phyloP scores from a whole-genome alignment of 2,113 vertebrate genomes.

The Gallinago paraguaiae region DNA sequence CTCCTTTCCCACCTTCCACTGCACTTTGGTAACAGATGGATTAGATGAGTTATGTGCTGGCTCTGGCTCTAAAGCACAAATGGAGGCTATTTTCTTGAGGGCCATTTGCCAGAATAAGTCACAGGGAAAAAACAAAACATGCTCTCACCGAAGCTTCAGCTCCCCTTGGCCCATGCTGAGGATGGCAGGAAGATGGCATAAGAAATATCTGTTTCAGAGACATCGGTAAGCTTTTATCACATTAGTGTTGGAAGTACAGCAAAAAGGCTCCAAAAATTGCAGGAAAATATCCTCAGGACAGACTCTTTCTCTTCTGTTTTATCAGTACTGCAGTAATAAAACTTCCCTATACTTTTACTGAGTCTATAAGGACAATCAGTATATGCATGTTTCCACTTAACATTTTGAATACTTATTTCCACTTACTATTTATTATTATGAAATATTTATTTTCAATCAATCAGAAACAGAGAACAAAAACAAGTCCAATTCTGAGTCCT shows the following conservation, averaged over 20 bases:
- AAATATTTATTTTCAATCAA: background rate
- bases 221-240: background rate
- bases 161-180: background rate
- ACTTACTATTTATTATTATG: no score
- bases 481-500: background rate
- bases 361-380: background rate
- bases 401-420: background rate
- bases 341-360: background rate
- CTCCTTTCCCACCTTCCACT: background rate
- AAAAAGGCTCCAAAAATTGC: background rate
- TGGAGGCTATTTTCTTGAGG: background rate
- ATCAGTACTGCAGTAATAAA: background rate
- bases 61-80: background rate
- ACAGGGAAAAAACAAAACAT: accelerated
- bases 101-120: background rate
- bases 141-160: background rate
- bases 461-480: background rate
- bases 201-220: background rate
- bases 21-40: background rate
- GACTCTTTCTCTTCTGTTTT: background rate
- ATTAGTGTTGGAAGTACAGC: background rate
- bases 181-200: background rate
- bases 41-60: background rate
- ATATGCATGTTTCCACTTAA: background rate
- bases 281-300: background rate